Base-by-base conservation (phyloP, 2,888 invertebrate genomes). In the Clitarchus hookeri region DNA sequence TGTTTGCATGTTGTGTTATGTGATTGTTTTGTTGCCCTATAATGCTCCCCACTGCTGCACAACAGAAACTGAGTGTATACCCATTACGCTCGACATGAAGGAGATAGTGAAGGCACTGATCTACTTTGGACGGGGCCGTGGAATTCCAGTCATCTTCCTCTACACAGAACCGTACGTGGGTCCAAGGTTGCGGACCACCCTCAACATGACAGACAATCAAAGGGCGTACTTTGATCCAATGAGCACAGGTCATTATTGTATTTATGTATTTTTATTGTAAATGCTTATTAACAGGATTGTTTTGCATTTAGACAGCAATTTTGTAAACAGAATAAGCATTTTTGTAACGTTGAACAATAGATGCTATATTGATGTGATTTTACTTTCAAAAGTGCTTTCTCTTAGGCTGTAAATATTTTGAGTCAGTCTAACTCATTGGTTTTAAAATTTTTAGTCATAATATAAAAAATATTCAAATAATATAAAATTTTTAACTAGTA, bases 31-130 rank as follows among this genome's bases (percentile, higher is more conserved):
- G 65, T 65, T 65, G 65, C n/a, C 8, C 53, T 8, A 65, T 65
- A 65, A 65, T n/a, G 65, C 65, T 65, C 65, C 65, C 65, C 65
- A 65, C 65, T 65, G 65, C 65, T 65, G 65, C 65, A n/a, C 65
- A 0, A 44, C 82, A 82, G 82, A 82, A 23, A 82, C 27, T 9
- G 82, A 82, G 82, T 36, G 82, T 82, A 44, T 82, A 82, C 82
- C 82, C 26, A 27, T 82, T 23, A 82, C 82, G 12, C 36, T 82
- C 16, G 82, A 82, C 82, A 27, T 82, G 44, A 44, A 44, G 44
- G 82, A 82, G 27, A 44, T 82, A 44, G 82, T 82, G 44, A 82
- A 82, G 82, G 82, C 82, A 16, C 44, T 82, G 82, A 82, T 82
- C 82, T 82, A 82, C 44, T 82, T 82, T 23, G 82, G 82, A 19